phyloP scores from a whole-genome alignment of 1,140 invertebrate genomes.

The Portunus trituberculatus region DNA sequence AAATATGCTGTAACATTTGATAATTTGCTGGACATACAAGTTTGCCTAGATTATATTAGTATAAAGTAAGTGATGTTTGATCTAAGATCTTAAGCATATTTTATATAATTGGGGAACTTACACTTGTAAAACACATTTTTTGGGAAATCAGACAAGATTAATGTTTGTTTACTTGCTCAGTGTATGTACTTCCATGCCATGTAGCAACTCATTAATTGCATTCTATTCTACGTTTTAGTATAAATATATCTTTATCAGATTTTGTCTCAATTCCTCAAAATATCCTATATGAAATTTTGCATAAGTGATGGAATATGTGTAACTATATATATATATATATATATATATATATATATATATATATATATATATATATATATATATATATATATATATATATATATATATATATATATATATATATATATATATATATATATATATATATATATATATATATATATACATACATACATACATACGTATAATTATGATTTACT shows the following conservation, averaged over 20 bases:
- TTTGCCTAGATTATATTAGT: neutral
- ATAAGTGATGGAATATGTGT: too few relatives aligned
- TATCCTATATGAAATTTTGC: neutral
- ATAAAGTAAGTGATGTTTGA: conserved; percentile 9
- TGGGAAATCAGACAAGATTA: neutral
- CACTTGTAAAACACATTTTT: neutral
- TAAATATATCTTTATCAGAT: conserved; percentile 9
- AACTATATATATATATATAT: too few relatives aligned
- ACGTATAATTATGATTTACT: too few relatives aligned
- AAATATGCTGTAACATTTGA: neutral
- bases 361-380: too few relatives aligned
- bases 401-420: too few relatives aligned
- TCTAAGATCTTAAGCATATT: neutral
- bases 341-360: too few relatives aligned
- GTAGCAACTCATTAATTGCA: conserved; percentile 9
- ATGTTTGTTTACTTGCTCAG: neutral
- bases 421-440: too few relatives aligned
- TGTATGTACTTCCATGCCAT: neutral
- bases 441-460: too few relatives aligned
- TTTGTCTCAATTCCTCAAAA: neutral
- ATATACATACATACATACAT: too few relatives aligned
- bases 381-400: too few relatives aligned
- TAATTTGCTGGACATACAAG: neutral
- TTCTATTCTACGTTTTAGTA: neutral
- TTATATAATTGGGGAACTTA: neutral